A percentile compares a stretch with the other conserved stretches of the same genome.
Evolutionary conservation across 2,888 invertebrate species (phyloP).

Genomic region (Sycophila texana): DNA sequence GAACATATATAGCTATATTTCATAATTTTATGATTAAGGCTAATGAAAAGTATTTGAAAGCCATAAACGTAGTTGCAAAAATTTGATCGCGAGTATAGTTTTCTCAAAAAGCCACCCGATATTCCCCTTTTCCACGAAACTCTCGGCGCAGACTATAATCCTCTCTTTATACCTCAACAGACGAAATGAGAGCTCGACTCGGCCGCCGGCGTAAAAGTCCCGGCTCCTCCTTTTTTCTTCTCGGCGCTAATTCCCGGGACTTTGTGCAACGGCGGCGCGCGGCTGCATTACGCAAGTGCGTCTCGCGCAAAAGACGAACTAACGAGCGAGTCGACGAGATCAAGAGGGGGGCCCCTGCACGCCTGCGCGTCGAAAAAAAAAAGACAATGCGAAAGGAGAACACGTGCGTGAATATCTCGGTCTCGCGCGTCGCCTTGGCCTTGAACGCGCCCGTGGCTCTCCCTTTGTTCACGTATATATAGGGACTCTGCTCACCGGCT

Average conservation of each 20-base stretch:
- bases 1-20: no score
- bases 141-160: no score
- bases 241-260: not conserved
- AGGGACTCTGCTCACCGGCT: no score
- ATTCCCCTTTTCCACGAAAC: no score
- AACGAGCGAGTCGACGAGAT: conserved; percentile 5
- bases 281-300: conserved; percentile 39
- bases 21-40: no score
- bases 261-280: not conserved
- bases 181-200: no score
- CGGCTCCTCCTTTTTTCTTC: conserved; percentile 7
- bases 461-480: conserved; percentile 42
- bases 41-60: no score
- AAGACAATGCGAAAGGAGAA: not conserved
- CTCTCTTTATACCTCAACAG: no score
- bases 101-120: no score
- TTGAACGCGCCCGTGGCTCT: conserved; percentile 7
- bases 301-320: conserved; percentile 5
- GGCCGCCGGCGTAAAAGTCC: no score
- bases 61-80: no score
- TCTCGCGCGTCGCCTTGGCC: conserved; percentile 45
- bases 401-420: conserved; percentile 22
- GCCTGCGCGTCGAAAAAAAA: not conserved
- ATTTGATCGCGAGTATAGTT: no score
- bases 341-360: not conserved